Base-by-base conservation (phyloP, 2,888 invertebrate genomes). In the Apoderus coryli region DNA sequence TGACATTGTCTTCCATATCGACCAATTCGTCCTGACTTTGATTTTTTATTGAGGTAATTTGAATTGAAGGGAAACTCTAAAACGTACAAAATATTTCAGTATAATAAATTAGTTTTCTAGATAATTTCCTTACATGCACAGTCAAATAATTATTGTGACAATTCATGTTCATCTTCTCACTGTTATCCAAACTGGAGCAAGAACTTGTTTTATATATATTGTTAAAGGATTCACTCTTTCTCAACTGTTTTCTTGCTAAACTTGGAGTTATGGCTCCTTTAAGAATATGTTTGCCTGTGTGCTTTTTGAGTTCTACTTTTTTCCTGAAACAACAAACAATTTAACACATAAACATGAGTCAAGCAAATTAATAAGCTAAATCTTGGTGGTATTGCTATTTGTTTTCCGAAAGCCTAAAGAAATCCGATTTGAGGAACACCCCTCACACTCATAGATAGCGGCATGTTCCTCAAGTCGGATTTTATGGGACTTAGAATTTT, bases 251-350 rank as follows among this genome's bases (percentile, higher is more conserved):
- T 22, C 85, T 64, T 6, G 76, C 73, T 36, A 81, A 57, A 31
- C 76, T 69, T 4, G 85, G 85, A 0, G 85, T 85, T 36, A 86
- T 51, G 1, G 85, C 82, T 24, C 81, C 80, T 60, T 80, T 82
- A 14, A 86, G 56, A 31, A 86, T 85, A 47, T 85, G 78, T 50
- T 79, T 82, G 53, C 82, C 81, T 54, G 44, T 53, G 4, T 46
- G 36, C 31, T 51, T 50, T 29, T 51, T 48, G 36, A 53, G 22
- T 31, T 53, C 49, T 4, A 53, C 50, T 27, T 49, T 44, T 38
- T 51, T 53, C 36, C 50, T 50, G 14, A 14, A 43, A 43, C 15
- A 12, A 9, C 14, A 27, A 16, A 32, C 10, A 7, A 3, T 27
- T 14, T 29, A 19, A 19, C 19, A 19, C 6, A 19, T 7, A 19